Conservation (phyloP, 2,797 vertebrate genomes). For the Hylomyscus alleni region DNA sequence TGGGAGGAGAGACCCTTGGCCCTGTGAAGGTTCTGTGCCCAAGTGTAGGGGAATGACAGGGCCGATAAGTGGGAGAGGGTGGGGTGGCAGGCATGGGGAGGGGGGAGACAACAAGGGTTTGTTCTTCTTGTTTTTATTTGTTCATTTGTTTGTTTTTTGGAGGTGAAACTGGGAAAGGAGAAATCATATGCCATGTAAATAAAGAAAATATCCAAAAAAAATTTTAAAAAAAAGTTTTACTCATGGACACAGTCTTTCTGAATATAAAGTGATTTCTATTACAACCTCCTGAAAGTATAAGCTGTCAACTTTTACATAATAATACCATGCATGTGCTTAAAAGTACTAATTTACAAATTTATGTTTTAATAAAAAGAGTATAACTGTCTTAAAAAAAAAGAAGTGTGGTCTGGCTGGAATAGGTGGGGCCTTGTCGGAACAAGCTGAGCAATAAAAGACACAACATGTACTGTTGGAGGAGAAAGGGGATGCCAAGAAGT, state of each 20-base stretch:
- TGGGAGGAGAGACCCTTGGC: too few species aligned
- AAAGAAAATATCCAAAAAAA: too few species aligned
- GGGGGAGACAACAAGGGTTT: too few species aligned
- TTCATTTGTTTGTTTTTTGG: too few species aligned
- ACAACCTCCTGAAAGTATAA: not conserved
- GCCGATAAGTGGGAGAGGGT: too few species aligned
- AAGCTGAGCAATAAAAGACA: not conserved
- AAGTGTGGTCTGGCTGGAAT: not conserved
- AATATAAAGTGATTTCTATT: not conserved
- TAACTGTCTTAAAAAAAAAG: not conserved
- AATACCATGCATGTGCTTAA: not conserved
- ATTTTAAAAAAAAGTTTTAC: too few species aligned
- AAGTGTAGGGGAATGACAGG: too few species aligned
- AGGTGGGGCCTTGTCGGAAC: not conserved
- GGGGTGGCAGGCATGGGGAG: too few species aligned
- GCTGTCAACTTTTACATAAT: not conserved
- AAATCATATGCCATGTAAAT: too few species aligned
- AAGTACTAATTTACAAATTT: not conserved
- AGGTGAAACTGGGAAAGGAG: too few species aligned
- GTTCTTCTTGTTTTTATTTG: too few species aligned
- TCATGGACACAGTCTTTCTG: not conserved
- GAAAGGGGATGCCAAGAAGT: not conserved
- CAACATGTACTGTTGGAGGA: not conserved
- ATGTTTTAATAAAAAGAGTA: not conserved
- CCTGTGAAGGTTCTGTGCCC: too few species aligned